These are phyloP conservation scores for Oryzaephilus surinamensis DNA, from an alignment of 1,140 invertebrate genomes.

Conservation along the genomic window DNA sequence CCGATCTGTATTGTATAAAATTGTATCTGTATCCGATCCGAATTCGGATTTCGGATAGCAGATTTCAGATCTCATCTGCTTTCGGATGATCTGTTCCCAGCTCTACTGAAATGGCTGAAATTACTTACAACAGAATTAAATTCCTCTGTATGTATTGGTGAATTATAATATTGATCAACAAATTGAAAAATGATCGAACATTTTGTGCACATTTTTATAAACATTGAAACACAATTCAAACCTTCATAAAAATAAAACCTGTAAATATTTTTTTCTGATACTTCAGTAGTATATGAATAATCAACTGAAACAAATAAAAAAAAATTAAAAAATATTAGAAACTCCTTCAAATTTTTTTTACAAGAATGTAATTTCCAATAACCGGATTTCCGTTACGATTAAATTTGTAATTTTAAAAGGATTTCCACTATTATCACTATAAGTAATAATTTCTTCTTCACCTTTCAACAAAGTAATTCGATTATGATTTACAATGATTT, in stretches of 20 bases:
- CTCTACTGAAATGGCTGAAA: too few relatives aligned
- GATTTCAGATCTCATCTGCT: too few relatives aligned
- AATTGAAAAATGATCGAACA: too few relatives aligned
- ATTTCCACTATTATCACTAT: not conserved
- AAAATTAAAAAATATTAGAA: not conserved
- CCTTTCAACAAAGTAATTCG: too few relatives aligned
- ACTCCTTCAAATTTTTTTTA: not conserved
- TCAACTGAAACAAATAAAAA: too few relatives aligned
- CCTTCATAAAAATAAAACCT: not conserved
- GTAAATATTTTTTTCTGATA: not conserved
- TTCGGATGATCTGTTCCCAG: too few relatives aligned
- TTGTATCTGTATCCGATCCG: too few relatives aligned
- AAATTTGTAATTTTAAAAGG: not conserved
- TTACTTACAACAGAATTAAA: too few relatives aligned
- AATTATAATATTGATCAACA: too few relatives aligned
- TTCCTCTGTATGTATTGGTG: too few relatives aligned
- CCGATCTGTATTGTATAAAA: not conserved
- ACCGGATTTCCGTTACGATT: not conserved
- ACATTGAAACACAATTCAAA: constrained; percentile 1
- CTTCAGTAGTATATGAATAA: constrained; percentile 1
- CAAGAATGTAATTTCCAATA: constrained; percentile 4
- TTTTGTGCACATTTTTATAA: constrained; percentile 3
- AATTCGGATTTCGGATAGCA: too few relatives aligned
- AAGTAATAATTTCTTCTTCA: not conserved
- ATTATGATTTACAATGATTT: not conserved